Conservation (phyloP, 2,113 vertebrate species). For the Chroicocephalus ridibundus region DNA sequence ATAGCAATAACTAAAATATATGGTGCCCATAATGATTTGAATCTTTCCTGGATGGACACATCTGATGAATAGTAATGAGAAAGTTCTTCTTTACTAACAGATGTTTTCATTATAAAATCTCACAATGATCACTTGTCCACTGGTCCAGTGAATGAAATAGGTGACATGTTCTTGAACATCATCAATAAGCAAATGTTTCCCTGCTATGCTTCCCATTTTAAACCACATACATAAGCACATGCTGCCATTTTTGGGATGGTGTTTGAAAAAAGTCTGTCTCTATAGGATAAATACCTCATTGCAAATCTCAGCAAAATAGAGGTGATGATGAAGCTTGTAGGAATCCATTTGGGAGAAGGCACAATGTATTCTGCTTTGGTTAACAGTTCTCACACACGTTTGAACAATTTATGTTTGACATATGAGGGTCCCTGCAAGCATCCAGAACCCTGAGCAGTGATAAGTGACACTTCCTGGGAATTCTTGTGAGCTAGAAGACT, state of each 20-base stretch:
- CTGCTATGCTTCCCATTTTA: not conserved
- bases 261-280: not conserved
- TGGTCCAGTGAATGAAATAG: not conserved
- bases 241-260: not conserved
- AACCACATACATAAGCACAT: not conserved
- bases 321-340: not conserved
- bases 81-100: not conserved
- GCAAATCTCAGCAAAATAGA: not conserved
- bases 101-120: not conserved
- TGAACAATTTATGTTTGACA: not conserved
- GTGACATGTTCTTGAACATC: not conserved
- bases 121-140: not conserved
- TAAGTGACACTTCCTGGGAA: not conserved
- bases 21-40: not conserved
- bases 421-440: not conserved
- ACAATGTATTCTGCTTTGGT: not conserved
- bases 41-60: not conserved
- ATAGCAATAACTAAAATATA: not conserved
- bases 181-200: not conserved
- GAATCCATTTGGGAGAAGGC: not conserved
- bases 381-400: not conserved
- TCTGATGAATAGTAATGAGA: not conserved
- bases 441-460: not conserved
- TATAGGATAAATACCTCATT: not conserved
- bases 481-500: not conserved